Evolutionary conservation across 2,888 invertebrate species (phyloP).

Genomic region (Drosophila neutralis): DNA sequence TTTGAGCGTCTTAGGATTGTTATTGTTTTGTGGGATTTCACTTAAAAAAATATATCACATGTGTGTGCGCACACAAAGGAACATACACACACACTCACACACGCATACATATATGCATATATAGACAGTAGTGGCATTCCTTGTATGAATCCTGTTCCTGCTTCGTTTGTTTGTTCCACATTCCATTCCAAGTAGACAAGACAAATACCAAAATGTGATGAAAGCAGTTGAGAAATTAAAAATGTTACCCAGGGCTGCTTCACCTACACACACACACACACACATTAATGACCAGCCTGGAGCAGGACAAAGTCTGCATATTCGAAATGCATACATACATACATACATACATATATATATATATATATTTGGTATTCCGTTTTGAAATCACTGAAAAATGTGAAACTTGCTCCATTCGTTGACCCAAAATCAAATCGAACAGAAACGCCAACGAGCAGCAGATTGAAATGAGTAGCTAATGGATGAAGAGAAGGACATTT

Average conservation of each 20-base stretch:
- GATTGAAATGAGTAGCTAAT: slow-evolving; percentile 19
- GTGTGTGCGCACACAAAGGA: slow-evolving; percentile 3
- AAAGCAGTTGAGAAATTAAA: slow-evolving; percentile 69
- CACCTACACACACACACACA: slow-evolving; percentile 12
- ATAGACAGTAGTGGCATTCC: slow-evolving; percentile 46
- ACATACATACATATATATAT: not conserved
- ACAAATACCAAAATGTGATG: slow-evolving; percentile 70
- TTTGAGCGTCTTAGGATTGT: slow-evolving; percentile 38
- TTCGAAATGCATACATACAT: not conserved
- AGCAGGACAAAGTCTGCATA: slow-evolving; percentile 20
- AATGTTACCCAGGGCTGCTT: slow-evolving; percentile 52
- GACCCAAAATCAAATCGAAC: slow-evolving; percentile 36
- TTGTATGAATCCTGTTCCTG: slow-evolving; percentile 53
- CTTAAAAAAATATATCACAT: slow-evolving; percentile 32
- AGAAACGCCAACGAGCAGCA: slow-evolving; percentile 20
- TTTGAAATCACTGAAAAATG: slow-evolving; percentile 59
- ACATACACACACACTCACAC: not conserved
- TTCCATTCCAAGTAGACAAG: slow-evolving; percentile 58
- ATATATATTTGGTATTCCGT: slow-evolving; percentile 4
- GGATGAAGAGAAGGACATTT: not conserved
- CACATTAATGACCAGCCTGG: slow-evolving; percentile 26
- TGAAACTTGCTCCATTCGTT: slow-evolving; percentile 47
- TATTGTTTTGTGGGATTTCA: slow-evolving; percentile 53
- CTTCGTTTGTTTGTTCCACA: slow-evolving; percentile 48
- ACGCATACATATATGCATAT: slow-evolving; percentile 3